Percentiles rank a stretch among this genome's conserved stretches.
phyloP scores from a whole-genome alignment of 2,888 invertebrate species.

The Pandemis cinnamomeana region DNA sequence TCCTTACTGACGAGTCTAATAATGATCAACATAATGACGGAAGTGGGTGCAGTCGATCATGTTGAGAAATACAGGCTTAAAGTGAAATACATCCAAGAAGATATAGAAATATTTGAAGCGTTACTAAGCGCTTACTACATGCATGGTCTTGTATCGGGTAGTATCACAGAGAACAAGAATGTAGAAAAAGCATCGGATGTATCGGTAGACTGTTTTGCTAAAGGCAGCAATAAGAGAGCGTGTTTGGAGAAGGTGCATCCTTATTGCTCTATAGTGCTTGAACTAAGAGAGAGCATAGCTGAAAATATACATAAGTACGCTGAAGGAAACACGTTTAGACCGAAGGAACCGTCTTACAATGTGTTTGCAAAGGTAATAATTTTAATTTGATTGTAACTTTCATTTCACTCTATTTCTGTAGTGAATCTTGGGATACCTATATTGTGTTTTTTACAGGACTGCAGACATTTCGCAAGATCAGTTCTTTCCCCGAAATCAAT shows the following conservation, averaged over 20 bases:
- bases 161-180: slow-evolving; percentile 61
- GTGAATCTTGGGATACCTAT: no score
- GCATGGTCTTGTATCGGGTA: slow-evolving; percentile 72
- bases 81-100: slow-evolving; percentile 87
- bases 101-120: slow-evolving; percentile 85
- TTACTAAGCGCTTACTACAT: slow-evolving; percentile 84
- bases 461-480: slow-evolving; percentile 77
- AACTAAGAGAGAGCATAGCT: slow-evolving; percentile 66
- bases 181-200: slow-evolving; percentile 63
- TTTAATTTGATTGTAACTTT: no score
- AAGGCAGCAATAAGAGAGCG: slow-evolving; percentile 50
- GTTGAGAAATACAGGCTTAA: slow-evolving; percentile 91
- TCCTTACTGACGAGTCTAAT: slow-evolving; percentile 81
- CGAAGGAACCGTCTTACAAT: slow-evolving; percentile 78
- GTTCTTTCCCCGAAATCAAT: slow-evolving; percentile 66
- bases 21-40: slow-evolving; percentile 84
- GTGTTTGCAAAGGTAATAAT: slow-evolving; percentile 80
- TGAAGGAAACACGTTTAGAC: slow-evolving; percentile 83
- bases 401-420: no score
- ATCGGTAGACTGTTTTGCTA: slow-evolving; percentile 51
- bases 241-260: slow-evolving; percentile 75
- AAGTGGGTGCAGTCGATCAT: slow-evolving; percentile 91
- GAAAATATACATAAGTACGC: slow-evolving; percentile 73
- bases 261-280: slow-evolving; percentile 71
- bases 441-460: slow-evolving; percentile 67